Percentiles rank a stretch among this genome's conserved stretches.
phyloP scores from a whole-genome alignment of 1,140 invertebrate species.

The Pentalonia nigronervosa region DNA sequence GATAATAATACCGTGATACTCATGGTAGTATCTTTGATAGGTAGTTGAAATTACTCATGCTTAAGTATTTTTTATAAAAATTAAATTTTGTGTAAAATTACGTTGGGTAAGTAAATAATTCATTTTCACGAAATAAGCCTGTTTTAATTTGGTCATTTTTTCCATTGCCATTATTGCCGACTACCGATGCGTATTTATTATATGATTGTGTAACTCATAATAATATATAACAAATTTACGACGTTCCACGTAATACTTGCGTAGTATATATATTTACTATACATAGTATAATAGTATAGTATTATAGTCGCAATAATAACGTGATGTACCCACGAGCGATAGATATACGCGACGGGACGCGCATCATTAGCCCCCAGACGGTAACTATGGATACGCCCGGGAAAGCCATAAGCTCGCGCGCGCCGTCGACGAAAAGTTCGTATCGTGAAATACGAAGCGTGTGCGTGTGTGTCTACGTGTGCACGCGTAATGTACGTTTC shows the following conservation, averaged over 20 bases:
- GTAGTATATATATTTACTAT: too few relatives aligned
- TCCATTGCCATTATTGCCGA: too few relatives aligned
- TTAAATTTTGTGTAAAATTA: too few relatives aligned
- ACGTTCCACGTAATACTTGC: not conserved
- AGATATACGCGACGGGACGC: not conserved
- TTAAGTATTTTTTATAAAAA: too few relatives aligned
- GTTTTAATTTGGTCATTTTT: not conserved
- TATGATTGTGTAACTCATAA: too few relatives aligned
- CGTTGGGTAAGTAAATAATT: not conserved
- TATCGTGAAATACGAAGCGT: not conserved
- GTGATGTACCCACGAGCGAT: not conserved
- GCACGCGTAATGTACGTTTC: not conserved
- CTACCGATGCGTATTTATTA: too few relatives aligned
- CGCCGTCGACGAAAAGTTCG: not conserved
- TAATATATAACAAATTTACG: not conserved
- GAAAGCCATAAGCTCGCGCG: slow-evolving; percentile 17
- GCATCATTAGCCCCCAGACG: slow-evolving; percentile 38
- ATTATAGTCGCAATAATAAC: not conserved
- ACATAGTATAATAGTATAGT: too few relatives aligned
- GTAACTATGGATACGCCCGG: slow-evolving; percentile 54
- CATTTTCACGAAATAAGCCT: not conserved
- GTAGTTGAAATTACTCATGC: not conserved
- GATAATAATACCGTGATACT: not conserved
- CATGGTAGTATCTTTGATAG: not conserved
- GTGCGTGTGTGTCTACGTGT: not conserved